Evolutionary conservation across 1,140 invertebrate species (phyloP).

Genomic region (Zaprionus vittiger): DNA sequence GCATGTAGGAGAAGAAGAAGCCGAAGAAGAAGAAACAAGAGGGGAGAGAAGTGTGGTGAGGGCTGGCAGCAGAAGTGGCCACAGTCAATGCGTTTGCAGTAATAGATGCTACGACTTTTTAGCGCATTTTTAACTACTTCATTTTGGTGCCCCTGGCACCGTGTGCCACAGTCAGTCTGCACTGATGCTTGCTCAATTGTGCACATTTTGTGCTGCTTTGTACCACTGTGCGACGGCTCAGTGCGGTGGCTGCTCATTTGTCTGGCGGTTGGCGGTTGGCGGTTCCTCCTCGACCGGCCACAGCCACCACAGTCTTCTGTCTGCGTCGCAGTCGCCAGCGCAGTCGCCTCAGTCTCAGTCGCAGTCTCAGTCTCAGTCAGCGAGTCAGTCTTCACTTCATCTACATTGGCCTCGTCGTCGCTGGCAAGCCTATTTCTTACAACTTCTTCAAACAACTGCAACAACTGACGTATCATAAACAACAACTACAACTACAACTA

Average conservation of each 20-base stretch:
- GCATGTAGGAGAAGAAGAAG: conserved; percentile 47
- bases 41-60: neutral
- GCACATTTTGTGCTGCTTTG: conserved; percentile 7
- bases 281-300: conserved; percentile 10
- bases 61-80: conserved; percentile 5
- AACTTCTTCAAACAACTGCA: conserved; percentile 81
- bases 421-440: conserved; percentile 73
- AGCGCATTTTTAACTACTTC: conserved; percentile 50
- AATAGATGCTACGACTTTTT: conserved; percentile 49
- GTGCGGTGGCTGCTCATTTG: conserved; percentile 59
- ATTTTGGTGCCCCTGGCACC: conserved; percentile 22
- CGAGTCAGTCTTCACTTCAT: conserved; percentile 11
- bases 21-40: neutral
- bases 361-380: neutral
- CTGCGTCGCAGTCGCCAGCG: neutral
- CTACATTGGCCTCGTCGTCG: conserved; percentile 34
- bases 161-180: conserved; percentile 15
- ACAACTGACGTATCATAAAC: conserved; percentile 79
- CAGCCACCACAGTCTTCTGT: neutral
- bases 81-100: conserved; percentile 48
- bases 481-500: conserved; percentile 53
- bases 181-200: neutral
- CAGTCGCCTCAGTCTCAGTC: neutral
- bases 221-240: conserved; percentile 46
- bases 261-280: conserved; percentile 44